Percentiles rank a stretch among this genome's conserved stretches.
Conservation (phyloP, 1,140 invertebrate species). For the Drosophila biarmipes region DNA sequence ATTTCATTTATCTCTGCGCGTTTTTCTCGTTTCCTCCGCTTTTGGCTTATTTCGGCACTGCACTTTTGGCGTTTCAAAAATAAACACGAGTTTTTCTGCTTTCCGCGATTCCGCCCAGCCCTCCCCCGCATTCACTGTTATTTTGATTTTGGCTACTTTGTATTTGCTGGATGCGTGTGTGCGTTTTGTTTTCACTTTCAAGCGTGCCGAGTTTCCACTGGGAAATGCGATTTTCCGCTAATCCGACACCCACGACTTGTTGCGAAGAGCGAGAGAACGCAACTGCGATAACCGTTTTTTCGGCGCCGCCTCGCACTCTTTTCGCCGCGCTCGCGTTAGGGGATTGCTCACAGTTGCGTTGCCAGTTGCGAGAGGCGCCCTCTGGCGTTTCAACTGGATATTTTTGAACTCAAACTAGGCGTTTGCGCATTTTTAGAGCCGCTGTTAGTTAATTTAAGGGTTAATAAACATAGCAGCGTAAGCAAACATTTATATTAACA, state of each 20-base stretch:
- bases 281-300: slow-evolving; percentile 21
- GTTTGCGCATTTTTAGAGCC: no score
- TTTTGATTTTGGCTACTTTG: slow-evolving; percentile 8
- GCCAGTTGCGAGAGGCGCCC: background rate
- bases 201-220: slow-evolving; percentile 53
- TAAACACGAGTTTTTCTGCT: slow-evolving; percentile 1
- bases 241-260: slow-evolving; percentile 70
- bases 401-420: no score
- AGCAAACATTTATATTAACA: background rate
- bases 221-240: slow-evolving; percentile 24
- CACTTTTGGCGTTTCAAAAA: slow-evolving; percentile 31
- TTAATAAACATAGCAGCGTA: no score
- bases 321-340: slow-evolving; percentile 1
- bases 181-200: slow-evolving; percentile 48
- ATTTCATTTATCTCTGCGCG: slow-evolving; percentile 77
- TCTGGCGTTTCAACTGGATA: no score
- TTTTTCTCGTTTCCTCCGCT: slow-evolving; percentile 27
- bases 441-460: no score
- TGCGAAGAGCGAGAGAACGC: slow-evolving; percentile 48
- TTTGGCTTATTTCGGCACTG: slow-evolving; percentile 30
- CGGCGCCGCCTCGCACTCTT: background rate
- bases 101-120: background rate
- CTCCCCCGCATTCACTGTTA: background rate
- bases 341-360: slow-evolving; percentile 10
- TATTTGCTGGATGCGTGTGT: slow-evolving; percentile 18